Percentiles rank a stretch among this genome's conserved stretches.
phyloP scores from a whole-genome alignment of 2,888 invertebrate genomes.

The Sthenelais limicola region DNA sequence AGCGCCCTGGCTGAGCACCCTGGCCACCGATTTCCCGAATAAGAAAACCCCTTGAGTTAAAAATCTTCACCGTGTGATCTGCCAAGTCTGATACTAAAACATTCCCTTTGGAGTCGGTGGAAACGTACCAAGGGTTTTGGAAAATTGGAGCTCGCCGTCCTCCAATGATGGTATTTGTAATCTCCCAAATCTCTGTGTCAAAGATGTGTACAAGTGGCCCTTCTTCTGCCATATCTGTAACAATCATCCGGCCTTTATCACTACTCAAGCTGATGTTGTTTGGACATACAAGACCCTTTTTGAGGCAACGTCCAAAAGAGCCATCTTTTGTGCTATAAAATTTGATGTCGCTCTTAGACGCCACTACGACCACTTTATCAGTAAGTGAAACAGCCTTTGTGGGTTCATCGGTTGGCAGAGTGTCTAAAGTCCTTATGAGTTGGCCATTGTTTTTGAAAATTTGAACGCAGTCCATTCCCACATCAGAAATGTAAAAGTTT shows the following conservation, averaged over 20 bases:
- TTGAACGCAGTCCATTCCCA: conserved; percentile 31
- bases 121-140: conserved; percentile 28
- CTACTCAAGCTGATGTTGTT: not conserved
- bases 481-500: conserved; percentile 24
- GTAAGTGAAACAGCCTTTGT: not conserved
- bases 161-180: conserved; percentile 33
- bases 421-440: not conserved
- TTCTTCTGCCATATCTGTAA: conserved; percentile 6
- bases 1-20: conserved; percentile 14
- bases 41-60: conserved; percentile 13
- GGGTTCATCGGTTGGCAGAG: conserved; percentile 19
- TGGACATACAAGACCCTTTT: conserved; percentile 10
- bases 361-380: not conserved
- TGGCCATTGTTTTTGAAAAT: conserved; percentile 26
- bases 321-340: conserved; percentile 13
- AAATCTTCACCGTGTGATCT: conserved; percentile 37
- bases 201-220: conserved; percentile 32
- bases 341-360: conserved; percentile 27
- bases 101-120: not conserved
- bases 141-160: conserved; percentile 33
- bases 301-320: not conserved
- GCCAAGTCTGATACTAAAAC: conserved; percentile 21
- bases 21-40: conserved; percentile 20
- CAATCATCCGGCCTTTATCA: conserved; percentile 15
- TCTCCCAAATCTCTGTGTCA: not conserved